A percentile compares a stretch with the other conserved stretches of the same genome.
phyloP scores from a whole-genome alignment of 2,113 vertebrate species.

The Collichthys lucidus region DNA sequence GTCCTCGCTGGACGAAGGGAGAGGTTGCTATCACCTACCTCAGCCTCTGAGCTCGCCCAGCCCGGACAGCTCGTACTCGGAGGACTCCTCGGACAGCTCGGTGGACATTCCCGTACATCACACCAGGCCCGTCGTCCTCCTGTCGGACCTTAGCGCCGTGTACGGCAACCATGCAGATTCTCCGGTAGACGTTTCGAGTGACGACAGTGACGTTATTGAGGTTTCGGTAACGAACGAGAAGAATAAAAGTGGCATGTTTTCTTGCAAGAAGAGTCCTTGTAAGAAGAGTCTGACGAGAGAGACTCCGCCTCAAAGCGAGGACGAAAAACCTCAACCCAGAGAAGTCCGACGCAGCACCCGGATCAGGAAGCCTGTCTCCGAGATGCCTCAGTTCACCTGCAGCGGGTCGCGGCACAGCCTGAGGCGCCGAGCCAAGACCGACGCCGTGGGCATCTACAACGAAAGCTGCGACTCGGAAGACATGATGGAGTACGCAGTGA shows the following conservation, averaged over 20 bases:
- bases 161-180: slow-evolving; percentile 45
- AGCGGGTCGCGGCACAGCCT: slow-evolving; percentile 33
- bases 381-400: background rate
- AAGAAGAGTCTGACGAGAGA: background rate
- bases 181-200: slow-evolving; percentile 66
- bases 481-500: slow-evolving; percentile 45
- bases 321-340: background rate
- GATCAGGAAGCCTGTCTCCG: slow-evolving; percentile 16
- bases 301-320: background rate
- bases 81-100: slow-evolving; percentile 73
- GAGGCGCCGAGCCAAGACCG: slow-evolving; percentile 62
- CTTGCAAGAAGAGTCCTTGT: background rate
- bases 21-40: slow-evolving; percentile 63
- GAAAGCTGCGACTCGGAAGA: slow-evolving; percentile 68
- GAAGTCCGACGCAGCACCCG: slow-evolving; percentile 44
- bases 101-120: slow-evolving; percentile 70
- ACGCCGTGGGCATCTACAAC: slow-evolving; percentile 66
- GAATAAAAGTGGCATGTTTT: background rate
- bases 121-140: slow-evolving; percentile 70
- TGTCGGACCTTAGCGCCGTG: slow-evolving; percentile 61
- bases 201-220: slow-evolving; percentile 79
- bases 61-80: slow-evolving; percentile 68
- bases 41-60: slow-evolving; percentile 73
- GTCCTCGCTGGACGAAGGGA: slow-evolving; percentile 61
- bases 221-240: slow-evolving; percentile 56